These are phyloP conservation scores for Strongylocentrotus purpuratus DNA, from an alignment of 35 echinoderm and acorn worm species.

Conservation along the genomic window DNA sequence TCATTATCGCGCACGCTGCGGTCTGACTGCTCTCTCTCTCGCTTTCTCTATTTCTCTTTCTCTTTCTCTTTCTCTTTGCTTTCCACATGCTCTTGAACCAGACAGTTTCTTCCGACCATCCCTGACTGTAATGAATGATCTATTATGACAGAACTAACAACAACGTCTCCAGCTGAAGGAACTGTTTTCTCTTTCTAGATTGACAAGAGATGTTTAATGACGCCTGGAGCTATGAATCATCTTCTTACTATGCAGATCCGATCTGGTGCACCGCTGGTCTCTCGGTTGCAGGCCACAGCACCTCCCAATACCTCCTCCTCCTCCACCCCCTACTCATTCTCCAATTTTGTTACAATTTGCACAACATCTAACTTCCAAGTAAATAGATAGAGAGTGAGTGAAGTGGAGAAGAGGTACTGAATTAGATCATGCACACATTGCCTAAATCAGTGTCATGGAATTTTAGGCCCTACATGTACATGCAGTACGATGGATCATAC, in stretches of 20 bases:
- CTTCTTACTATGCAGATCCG: not conserved
- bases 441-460: not conserved
- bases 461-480: not conserved
- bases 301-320: not conserved
- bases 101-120: not conserved
- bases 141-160: constrained; percentile 6
- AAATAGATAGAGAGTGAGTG: not conserved
- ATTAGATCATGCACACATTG: not conserved
- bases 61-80: not conserved
- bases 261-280: not conserved
- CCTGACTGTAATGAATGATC: not conserved
- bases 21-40: not conserved
- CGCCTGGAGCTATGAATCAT: not conserved
- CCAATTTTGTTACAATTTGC: not conserved
- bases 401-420: not conserved
- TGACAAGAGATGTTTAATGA: constrained; percentile 11
- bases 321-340: not conserved
- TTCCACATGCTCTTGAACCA: not conserved
- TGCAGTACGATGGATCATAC: not conserved
- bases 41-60: not conserved
- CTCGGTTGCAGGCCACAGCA: not conserved
- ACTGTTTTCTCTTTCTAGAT: not conserved
- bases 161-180: not conserved
- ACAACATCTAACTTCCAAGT: not conserved
- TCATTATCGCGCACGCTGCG: too few species aligned